Base-by-base conservation (phyloP, 2,113 vertebrate genomes). In the Rhinichthys klamathensis region DNA sequence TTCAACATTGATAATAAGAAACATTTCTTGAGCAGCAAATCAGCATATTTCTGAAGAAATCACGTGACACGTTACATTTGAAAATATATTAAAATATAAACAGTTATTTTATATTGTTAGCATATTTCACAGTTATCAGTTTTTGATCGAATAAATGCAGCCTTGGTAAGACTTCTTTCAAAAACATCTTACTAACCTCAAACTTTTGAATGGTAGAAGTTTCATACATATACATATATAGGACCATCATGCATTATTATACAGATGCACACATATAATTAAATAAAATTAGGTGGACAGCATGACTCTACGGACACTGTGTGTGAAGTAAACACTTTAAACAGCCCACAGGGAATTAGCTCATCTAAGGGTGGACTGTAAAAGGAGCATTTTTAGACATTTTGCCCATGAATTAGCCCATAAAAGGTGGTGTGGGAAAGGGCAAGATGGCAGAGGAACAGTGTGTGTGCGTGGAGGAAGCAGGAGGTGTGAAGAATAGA, bases 381-480 rank as follows among this genome's bases (percentile, higher is more conserved):
- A 81, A 65, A 13, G 18, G 16, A 35, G 41, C 61, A 56, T 70
- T 82, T 82, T 35, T 83, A 35, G 49, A 72, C 67, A 32, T 54
- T 72, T 73, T 84, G 77, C 49, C 80, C 84, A 84, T 84, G 51
- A 78, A 63, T 84, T 49, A 78, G 61, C 56, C 82, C 74, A 85
- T 86, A 83, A 82, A 88, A 83, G 67, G 60, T 74, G 82, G 75
- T 87, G 88, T 67, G 87, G 89, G 89, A 89, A 87, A 83, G 91
- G 90, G 86, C 88, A 90, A 87, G 87, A 84, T 90, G 87, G 88
- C 86, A 91, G 89, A 90, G 91, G 89, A 90, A 91, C 78, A 69
- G 90, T 85, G 85, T 84, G 83, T 73, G 81, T 70, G 86, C 78
- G 72, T 58, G 86, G 49, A 56, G 76, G 63, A 72, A 76, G 89